Conservation (phyloP, 2,888 invertebrate species). For the Artemia sinica region DNA sequence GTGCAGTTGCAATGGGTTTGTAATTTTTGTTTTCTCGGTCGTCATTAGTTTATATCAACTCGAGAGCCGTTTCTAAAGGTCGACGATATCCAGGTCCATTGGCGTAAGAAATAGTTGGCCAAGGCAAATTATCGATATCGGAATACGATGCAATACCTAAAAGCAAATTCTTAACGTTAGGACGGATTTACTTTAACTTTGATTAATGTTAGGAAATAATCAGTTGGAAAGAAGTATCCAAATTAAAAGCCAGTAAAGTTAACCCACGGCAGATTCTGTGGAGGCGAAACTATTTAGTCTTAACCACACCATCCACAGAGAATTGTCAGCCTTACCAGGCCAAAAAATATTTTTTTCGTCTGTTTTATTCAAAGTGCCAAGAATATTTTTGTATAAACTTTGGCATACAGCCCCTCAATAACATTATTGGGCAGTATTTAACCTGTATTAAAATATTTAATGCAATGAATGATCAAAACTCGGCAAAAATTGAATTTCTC, state of each 20-base stretch:
- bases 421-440: too few species aligned
- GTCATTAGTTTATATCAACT: neutral
- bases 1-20: conserved; percentile 16
- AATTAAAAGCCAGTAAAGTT: neutral
- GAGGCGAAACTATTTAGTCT: too few species aligned
- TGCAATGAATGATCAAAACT: too few species aligned
- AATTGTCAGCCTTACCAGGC: too few species aligned
- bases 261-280: neutral
- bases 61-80: neutral
- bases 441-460: too few species aligned
- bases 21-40: conserved; percentile 24
- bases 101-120: conserved; percentile 51
- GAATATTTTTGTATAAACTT: too few species aligned
- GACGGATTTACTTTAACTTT: neutral
- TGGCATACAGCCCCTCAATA: too few species aligned
- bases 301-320: too few species aligned
- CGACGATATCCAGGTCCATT: conserved; percentile 48
- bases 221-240: too few species aligned
- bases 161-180: neutral
- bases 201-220: neutral
- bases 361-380: too few species aligned
- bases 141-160: conserved; percentile 32
- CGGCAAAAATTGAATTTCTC: too few species aligned
- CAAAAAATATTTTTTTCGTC: too few species aligned
- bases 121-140: conserved; percentile 41